Evolutionary conservation across 2,113 vertebrate species (phyloP), one percentile per base, ranked within the genome.

Genomic region (Perca schrenkii): DNA sequence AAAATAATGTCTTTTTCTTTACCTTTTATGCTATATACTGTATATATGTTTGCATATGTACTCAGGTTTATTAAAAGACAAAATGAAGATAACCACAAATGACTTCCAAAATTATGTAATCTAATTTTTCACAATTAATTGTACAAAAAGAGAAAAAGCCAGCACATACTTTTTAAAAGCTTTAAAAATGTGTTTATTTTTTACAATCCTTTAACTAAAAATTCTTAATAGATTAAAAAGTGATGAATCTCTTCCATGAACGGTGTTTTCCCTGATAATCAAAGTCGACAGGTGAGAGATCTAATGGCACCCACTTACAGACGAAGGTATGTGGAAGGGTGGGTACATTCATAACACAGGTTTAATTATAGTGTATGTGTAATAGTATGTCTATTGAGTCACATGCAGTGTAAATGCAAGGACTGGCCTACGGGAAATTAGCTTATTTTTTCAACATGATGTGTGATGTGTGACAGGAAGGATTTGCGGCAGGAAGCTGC

Each of bases 331-430:
- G 89, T 79, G 91, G 90, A 88, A 31, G 63, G 84, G 89, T 87
- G 70, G 83, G 91, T 93, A 89, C 85, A 72, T 73, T 83, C 92
- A 90, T 77, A 84, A 81, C 64, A 72, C 81, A 83, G 77, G 67
- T 49, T 89, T 90, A 92, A 95, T 92, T 88, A 77, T 65, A 61
- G 91, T 91, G 89, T 83, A 76, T 89, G 71, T 49, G 67, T 87
- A 83, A 92, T 80, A 85, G 66, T 87, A 84, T 93, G 73, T 80
- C 66, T 78, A 53, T 58, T 83, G 83, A 93, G 73, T 82, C 86
- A 70, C 78, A 83, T 21, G 40, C 47, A 69, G 60, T 63, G 43
- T 75, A 68, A 89, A 89, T 72, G 65, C 65, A 85, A 75, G 19
- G 65, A 64, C 58, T 25, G 25, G 64, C 54, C 64, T 49, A 8